phyloP scores from a whole-genome alignment of 2,797 vertebrate genomes.

The Karalla daura region DNA sequence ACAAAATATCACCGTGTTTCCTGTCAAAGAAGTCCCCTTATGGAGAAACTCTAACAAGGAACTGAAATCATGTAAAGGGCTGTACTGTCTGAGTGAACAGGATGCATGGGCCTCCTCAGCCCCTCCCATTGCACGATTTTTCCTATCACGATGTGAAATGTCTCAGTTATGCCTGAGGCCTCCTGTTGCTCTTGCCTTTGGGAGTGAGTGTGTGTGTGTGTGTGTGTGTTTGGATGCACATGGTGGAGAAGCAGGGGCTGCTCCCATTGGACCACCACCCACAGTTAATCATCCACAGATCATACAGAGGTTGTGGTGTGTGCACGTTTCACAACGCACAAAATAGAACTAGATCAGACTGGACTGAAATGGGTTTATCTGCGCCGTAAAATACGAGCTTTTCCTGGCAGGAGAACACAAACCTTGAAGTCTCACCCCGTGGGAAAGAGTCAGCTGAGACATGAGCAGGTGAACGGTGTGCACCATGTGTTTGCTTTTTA shows the following conservation, averaged over 20 bases:
- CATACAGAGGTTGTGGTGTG: neutral
- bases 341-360: slow-evolving; percentile 35
- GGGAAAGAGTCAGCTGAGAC: slow-evolving; percentile 69
- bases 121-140: neutral
- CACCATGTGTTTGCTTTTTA: slow-evolving; percentile 39
- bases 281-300: neutral
- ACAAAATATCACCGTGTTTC: too few species aligned
- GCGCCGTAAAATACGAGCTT: neutral
- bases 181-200: neutral
- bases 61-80: too few species aligned
- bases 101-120: neutral
- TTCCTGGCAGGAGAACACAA: neutral
- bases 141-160: neutral
- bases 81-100: too few species aligned
- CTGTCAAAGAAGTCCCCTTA: too few species aligned
- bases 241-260: neutral
- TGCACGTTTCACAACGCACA: slow-evolving; percentile 16
- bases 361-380: slow-evolving; percentile 11
- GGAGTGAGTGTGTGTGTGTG: neutral
- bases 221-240: neutral
- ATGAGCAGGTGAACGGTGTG: slow-evolving; percentile 44
- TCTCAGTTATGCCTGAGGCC: neutral
- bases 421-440: slow-evolving; percentile 4
- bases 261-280: neutral
- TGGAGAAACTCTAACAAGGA: too few species aligned